These are phyloP conservation scores for Diplazon laetatorius DNA, from an alignment of 2,888 invertebrate species.

Conservation along the genomic window DNA sequence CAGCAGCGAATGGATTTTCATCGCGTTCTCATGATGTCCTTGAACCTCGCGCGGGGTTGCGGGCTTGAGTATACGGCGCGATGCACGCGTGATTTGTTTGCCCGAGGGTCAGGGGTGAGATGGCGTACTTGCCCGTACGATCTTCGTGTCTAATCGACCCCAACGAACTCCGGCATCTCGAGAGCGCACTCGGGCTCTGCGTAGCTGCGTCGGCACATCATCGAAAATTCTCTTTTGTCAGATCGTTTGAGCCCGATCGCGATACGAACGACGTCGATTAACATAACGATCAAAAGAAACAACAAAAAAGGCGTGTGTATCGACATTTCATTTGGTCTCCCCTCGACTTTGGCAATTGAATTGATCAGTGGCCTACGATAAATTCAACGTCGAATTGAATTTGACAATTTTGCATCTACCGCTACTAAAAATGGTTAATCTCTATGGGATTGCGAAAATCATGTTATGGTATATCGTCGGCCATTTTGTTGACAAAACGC, in stretches of 20 bases:
- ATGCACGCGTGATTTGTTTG: constrained; percentile 48
- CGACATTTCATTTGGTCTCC: too few species aligned
- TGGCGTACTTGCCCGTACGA: constrained; percentile 35
- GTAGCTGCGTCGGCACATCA: constrained; percentile 54
- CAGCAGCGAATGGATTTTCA: constrained; percentile 17
- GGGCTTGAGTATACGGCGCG: constrained; percentile 72
- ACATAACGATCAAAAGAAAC: too few species aligned
- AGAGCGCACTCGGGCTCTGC: constrained; percentile 44
- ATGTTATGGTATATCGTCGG: too few species aligned
- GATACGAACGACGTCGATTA: not conserved
- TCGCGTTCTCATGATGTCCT: constrained; percentile 45
- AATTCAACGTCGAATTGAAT: too few species aligned
- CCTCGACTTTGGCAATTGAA: too few species aligned
- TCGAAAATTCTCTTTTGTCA: constrained; percentile 52
- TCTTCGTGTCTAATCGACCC: constrained; percentile 59
- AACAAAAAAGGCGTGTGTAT: too few species aligned
- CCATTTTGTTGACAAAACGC: too few species aligned
- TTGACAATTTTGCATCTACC: too few species aligned
- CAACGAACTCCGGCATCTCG: constrained; percentile 44
- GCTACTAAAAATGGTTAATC: too few species aligned
- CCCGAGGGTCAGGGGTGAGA: constrained; percentile 32
- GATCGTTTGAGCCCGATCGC: constrained; percentile 59
- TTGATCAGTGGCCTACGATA: too few species aligned
- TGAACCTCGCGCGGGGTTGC: constrained; percentile 58
- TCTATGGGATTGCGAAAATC: too few species aligned